phyloP scores from a whole-genome alignment of 2,888 invertebrate genomes.

The Lypha dubia region DNA sequence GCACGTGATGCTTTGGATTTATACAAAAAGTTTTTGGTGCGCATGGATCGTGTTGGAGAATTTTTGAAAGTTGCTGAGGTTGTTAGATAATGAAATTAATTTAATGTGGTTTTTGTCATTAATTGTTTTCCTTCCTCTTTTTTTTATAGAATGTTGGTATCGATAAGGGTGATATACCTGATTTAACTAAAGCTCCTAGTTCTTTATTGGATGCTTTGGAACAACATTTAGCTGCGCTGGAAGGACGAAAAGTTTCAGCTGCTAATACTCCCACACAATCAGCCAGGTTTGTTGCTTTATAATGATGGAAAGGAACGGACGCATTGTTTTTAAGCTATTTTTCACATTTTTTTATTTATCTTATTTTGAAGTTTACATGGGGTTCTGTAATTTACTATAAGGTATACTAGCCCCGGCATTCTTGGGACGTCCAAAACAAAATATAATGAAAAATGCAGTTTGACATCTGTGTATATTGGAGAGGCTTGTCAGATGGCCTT shows the following conservation, averaged over 20 bases:
- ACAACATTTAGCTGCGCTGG: conserved; percentile 95
- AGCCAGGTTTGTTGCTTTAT: conserved; percentile 86
- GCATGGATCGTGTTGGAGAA: conserved; percentile 99
- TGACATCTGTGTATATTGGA: too few species aligned
- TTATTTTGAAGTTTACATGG: background rate
- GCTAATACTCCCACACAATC: conserved; percentile 94
- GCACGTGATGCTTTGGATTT: conserved; percentile 98
- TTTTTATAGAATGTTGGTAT: conserved; percentile 93
- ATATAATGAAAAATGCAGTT: too few species aligned
- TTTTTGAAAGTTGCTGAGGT: conserved; percentile 95
- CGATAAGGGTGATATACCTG: conserved; percentile 99
- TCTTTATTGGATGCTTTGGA: conserved; percentile 98
- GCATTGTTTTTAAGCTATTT: background rate
- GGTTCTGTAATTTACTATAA: too few species aligned
- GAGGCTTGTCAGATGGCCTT: too few species aligned
- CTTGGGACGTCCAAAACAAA: too few species aligned
- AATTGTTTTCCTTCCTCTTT: conserved; percentile 23
- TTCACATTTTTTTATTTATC: background rate
- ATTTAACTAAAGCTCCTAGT: conserved; percentile 98
- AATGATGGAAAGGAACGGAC: background rate
- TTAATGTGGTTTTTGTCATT: background rate
- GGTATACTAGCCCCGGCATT: too few species aligned
- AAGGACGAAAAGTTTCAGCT: conserved; percentile 95
- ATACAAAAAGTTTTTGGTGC: conserved; percentile 98
- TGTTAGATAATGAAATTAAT: background rate